Evolutionary conservation across 2,113 vertebrate genomes (phyloP).

Genomic region (Colossoma macropomum): DNA sequence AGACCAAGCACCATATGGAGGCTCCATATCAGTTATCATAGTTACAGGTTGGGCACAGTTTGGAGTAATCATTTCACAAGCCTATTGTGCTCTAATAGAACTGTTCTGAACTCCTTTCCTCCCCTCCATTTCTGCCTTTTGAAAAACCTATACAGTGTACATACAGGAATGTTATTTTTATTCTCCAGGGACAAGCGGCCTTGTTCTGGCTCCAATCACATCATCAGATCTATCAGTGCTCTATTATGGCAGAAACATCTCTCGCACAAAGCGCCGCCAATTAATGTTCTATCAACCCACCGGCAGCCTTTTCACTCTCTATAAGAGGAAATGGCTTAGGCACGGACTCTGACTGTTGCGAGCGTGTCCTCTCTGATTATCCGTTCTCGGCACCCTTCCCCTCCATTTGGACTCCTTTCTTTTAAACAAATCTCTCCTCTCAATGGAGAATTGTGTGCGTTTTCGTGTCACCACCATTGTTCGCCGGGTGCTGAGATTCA

Average conservation of each 20-base stretch:
- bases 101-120: conserved; percentile 18
- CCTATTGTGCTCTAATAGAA: conserved; percentile 21
- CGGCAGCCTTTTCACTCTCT: conserved; percentile 51
- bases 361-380: conserved; percentile 50
- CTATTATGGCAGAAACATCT: conserved; percentile 58
- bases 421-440: conserved; percentile 58
- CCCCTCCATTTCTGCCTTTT: neutral
- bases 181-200: conserved; percentile 41
- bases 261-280: conserved; percentile 56
- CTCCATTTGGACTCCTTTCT: conserved; percentile 55
- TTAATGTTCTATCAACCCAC: conserved; percentile 55
- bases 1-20: neutral
- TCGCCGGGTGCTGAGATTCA: conserved; percentile 50
- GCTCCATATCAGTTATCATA: conserved; percentile 3
- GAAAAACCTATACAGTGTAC: conserved; percentile 10
- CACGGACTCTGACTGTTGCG: conserved; percentile 47
- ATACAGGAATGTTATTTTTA: conserved; percentile 36
- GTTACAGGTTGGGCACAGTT: neutral
- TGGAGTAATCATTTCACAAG: conserved; percentile 11
- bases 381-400: conserved; percentile 45
- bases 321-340: conserved; percentile 51
- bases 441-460: conserved; percentile 53
- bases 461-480: conserved; percentile 55
- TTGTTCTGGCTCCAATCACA: conserved; percentile 41
- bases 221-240: conserved; percentile 56